Percentiles rank a stretch among this genome's conserved stretches.
phyloP scores from a whole-genome alignment of 2,113 vertebrate genomes.

The Passer montanus region DNA sequence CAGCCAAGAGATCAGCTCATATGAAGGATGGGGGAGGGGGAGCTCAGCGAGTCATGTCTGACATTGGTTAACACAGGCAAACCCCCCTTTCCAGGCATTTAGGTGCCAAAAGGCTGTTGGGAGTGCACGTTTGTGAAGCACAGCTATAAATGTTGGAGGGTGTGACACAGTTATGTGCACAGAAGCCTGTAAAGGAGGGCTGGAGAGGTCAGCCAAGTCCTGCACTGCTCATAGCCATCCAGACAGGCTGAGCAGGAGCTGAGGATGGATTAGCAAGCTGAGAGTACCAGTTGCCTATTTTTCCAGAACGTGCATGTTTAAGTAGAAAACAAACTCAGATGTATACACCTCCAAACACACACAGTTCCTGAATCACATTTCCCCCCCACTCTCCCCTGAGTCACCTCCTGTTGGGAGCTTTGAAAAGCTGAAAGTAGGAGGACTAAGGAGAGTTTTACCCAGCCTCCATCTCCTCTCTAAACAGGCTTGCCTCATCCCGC shows the following conservation, averaged over 20 bases:
- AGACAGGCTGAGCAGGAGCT: constrained; percentile 2
- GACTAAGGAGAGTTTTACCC: not conserved
- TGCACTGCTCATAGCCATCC: not conserved
- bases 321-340: not conserved
- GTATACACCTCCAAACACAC: not conserved
- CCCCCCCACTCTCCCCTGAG: constrained; percentile 42
- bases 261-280: not conserved
- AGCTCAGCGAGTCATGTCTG: not conserved
- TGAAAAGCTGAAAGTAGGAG: constrained; percentile 43
- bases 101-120: not conserved
- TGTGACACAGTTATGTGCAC: not conserved
- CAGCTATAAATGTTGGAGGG: not conserved
- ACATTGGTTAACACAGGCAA: not conserved
- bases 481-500: not conserved
- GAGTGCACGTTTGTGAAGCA: not conserved
- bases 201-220: constrained; percentile 43
- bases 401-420: constrained; percentile 33
- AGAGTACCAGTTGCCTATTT: not conserved
- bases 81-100: not conserved
- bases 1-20: not conserved
- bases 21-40: not conserved
- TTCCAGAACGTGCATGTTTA: not conserved
- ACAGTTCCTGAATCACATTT: constrained; percentile 22
- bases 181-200: not conserved
- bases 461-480: not conserved